Evolutionary conservation across 2,113 vertebrate genomes (phyloP).

Genomic region (Perca schrenkii): DNA sequence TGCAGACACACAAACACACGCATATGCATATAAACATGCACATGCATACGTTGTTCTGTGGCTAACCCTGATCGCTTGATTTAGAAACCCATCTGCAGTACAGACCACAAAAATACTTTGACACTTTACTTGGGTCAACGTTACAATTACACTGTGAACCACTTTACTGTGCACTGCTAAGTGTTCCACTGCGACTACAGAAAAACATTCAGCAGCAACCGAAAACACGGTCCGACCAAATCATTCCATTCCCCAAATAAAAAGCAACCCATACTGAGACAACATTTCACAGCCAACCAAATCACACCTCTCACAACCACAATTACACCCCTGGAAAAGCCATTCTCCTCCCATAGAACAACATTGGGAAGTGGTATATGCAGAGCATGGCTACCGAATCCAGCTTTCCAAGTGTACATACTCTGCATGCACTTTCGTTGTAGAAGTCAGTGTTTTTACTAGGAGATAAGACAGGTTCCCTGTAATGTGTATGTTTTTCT

Average conservation of each 20-base stretch:
- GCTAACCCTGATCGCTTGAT: background rate
- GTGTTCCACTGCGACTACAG: constrained; percentile 42
- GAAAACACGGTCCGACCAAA: constrained; percentile 38
- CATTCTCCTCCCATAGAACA: constrained; percentile 18
- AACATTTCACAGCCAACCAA: constrained; percentile 59
- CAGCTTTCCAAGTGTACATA: constrained; percentile 20
- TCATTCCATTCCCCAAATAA: constrained; percentile 60
- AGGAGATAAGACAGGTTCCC: background rate
- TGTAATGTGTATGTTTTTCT: background rate
- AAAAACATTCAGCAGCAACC: constrained; percentile 49
- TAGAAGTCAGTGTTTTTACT: background rate
- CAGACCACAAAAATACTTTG: constrained; percentile 47
- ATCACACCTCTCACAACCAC: constrained; percentile 50
- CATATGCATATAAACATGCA: constrained; percentile 4
- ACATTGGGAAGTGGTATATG: constrained; percentile 39
- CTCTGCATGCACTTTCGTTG: background rate
- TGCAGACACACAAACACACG: no score
- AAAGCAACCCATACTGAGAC: constrained; percentile 48
- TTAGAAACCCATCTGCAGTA: constrained; percentile 26
- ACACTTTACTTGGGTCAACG: constrained; percentile 59
- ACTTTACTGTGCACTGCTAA: constrained; percentile 50
- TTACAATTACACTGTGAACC: constrained; percentile 27
- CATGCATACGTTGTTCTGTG: background rate
- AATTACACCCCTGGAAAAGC: constrained; percentile 62
- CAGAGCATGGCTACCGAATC: constrained; percentile 1